Evolutionary conservation across 1,140 invertebrate species (phyloP), one percentile per base, ranked within the genome.

Genomic region (Trissolcus basalis): DNA sequence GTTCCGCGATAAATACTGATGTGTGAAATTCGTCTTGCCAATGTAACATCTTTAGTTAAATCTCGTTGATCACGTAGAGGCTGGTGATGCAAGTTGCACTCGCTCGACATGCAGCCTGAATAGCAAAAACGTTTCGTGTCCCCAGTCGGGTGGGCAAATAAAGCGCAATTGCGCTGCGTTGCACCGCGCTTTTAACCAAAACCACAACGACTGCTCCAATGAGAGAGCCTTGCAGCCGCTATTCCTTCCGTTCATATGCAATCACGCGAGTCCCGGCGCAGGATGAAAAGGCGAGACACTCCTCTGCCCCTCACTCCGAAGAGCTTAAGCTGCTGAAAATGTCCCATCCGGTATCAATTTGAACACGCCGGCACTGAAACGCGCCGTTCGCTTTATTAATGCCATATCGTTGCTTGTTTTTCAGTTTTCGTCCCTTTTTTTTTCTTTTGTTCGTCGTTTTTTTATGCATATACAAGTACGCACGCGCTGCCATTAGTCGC

Each of bases 131-230:
- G 48, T 51, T 47, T 59, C 36, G 16, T 41, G 59, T 12, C 19
- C 16, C 45, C 51, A 32, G 12, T 15, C 58, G 32, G 33, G 36
- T n/a, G 9, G 50, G 51, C 59, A 64, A 70, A 76, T 76, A 54
- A 76, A 76, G 65, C 61, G 73, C 67, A 67, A 70, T 70, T 77
- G 58, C 55, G 58, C 16, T 55, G 71, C 51, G 63, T 63, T 61
- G 49, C 58, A 61, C 60, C 50, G 55, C 67, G 73, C 73, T 76
- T 76, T 77, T 71, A 71, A 67, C 67, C 58, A 39, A 56, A 36
- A 71, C 74, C 73, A 55, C 73, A 70, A 76, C 56, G 41, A 58
- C 44, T 67, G 65, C 67, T 67, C 50, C 73, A 70, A 76, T 70
- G 67, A 61, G 65, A 55, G 55, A 65, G 71, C 65, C 65, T 70